These are phyloP conservation scores for Ichneumoninae sp. DNA, from an alignment of 2,888 invertebrate species.

Conservation along the genomic window DNA sequence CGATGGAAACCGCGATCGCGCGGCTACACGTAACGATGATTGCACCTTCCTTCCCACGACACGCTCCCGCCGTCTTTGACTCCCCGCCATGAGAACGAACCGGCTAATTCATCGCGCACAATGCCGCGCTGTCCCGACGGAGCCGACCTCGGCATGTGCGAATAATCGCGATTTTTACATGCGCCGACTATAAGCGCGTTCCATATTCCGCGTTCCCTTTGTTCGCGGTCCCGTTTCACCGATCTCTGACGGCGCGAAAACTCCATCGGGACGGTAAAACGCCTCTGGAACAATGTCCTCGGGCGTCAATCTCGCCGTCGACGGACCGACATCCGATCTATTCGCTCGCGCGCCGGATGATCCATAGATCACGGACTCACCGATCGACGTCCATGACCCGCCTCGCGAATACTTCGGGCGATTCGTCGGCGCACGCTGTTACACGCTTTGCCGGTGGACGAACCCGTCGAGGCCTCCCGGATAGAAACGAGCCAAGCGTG, in stretches of 20 bases:
- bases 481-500: slow-evolving; percentile 57
- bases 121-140: slow-evolving; percentile 46
- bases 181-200: background rate
- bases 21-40: slow-evolving; percentile 42
- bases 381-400: slow-evolving; percentile 37
- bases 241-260: background rate
- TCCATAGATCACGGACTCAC: slow-evolving; percentile 41
- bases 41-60: slow-evolving; percentile 58
- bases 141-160: slow-evolving; percentile 52
- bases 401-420: slow-evolving; percentile 9
- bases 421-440: slow-evolving; percentile 5
- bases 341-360: slow-evolving; percentile 6
- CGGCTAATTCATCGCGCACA: slow-evolving; percentile 51
- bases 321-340: background rate
- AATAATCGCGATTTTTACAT: slow-evolving; percentile 27
- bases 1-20: slow-evolving; percentile 32
- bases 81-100: slow-evolving; percentile 27
- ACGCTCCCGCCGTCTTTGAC: slow-evolving; percentile 28
- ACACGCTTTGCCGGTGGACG: slow-evolving; percentile 42
- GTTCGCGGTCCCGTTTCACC: background rate
- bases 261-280: background rate
- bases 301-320: background rate
- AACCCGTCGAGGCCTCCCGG: slow-evolving; percentile 38
- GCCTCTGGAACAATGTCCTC: background rate
- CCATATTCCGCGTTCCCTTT: background rate